phyloP scores from a whole-genome alignment of 2,113 vertebrate species.

The Apodemus sylvaticus region DNA sequence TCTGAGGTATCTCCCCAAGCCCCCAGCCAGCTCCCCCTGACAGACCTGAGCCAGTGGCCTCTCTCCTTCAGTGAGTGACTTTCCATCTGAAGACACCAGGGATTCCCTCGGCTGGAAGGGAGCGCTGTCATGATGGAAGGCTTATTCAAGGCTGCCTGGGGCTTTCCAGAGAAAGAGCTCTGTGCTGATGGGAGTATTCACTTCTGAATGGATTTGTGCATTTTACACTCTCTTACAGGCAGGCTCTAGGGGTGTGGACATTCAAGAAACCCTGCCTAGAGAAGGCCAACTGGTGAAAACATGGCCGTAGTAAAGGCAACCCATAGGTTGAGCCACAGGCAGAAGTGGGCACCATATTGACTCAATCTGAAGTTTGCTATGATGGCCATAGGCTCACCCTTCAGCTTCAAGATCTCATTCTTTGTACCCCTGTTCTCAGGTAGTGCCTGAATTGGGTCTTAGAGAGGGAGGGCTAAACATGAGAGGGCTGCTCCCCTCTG shows the following conservation, averaged over 20 bases:
- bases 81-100: neutral
- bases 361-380: neutral
- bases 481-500: neutral
- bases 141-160: neutral
- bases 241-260: neutral
- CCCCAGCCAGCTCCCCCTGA: neutral
- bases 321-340: neutral
- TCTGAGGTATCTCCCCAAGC: neutral
- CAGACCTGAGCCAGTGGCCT: neutral
- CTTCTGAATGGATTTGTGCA: neutral
- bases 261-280: neutral
- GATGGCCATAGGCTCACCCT: neutral
- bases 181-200: neutral
- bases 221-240: neutral
- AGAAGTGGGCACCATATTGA: rapidly evolving
- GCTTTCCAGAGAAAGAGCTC: neutral
- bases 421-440: neutral
- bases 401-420: neutral
- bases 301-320: neutral
- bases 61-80: neutral
- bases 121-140: neutral
- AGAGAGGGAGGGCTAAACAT: neutral
- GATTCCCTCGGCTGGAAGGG: neutral
- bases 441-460: neutral
- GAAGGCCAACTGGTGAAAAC: neutral